A percentile compares a stretch with the other conserved stretches of the same genome.
phyloP scores from a whole-genome alignment of 2,888 invertebrate species.

The Caenorhabditis panamensis region DNA sequence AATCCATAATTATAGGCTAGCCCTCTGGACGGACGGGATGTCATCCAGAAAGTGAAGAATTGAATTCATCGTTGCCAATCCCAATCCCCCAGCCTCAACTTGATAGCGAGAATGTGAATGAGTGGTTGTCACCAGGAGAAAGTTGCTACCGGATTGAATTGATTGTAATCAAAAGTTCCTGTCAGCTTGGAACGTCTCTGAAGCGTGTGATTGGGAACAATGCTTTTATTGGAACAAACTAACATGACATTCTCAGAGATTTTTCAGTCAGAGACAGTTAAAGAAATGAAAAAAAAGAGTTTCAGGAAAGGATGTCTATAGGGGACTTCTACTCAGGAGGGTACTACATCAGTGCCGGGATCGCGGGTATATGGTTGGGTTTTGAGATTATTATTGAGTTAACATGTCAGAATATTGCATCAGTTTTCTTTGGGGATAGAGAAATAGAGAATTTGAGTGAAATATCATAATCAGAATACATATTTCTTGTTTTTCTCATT shows the following conservation, averaged over 20 bases:
- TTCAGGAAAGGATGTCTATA: no score
- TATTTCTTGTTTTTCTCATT: no score
- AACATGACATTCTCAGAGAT: neutral
- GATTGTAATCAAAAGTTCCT: slow-evolving; percentile 2
- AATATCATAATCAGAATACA: no score
- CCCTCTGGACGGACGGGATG: slow-evolving; percentile 4
- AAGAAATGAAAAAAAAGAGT: no score
- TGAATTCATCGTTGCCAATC: slow-evolving; percentile 32
- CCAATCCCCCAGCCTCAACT: slow-evolving; percentile 12
- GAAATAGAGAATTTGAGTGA: neutral
- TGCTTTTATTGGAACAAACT: neutral
- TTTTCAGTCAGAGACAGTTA: no score
- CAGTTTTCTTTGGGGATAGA: neutral
- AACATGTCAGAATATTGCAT: neutral
- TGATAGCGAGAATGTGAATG: slow-evolving; percentile 11
- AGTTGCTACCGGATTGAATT: neutral
- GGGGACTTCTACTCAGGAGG: no score
- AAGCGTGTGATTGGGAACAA: neutral
- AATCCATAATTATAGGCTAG: slow-evolving; percentile 50
- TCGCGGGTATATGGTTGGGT: no score
- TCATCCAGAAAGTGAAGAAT: slow-evolving; percentile 42
- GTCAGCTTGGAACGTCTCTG: neutral
- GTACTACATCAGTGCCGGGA: no score
- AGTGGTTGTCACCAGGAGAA: neutral
- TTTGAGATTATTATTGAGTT: neutral